Conservation (phyloP, 2,888 invertebrate species). For the Cancer borealis region DNA sequence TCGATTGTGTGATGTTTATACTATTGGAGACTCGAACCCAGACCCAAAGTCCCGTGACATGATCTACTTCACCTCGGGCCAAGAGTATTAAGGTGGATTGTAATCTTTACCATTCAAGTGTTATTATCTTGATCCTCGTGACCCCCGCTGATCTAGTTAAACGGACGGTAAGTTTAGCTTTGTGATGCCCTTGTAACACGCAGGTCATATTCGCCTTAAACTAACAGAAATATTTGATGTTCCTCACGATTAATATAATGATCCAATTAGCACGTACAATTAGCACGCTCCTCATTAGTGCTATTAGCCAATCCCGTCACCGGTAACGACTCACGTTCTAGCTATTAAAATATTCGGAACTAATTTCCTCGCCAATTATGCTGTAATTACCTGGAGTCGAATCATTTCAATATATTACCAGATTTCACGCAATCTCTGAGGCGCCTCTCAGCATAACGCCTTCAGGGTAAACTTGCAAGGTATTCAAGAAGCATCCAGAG, state of each 20-base stretch:
- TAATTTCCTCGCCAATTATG: constrained; percentile 38
- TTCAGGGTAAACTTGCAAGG: background rate
- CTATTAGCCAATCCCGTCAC: constrained; percentile 3
- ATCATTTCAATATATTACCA: constrained; percentile 10
- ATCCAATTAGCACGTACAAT: constrained; percentile 33
- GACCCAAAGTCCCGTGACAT: background rate
- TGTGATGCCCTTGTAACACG: background rate
- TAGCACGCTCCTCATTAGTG: constrained; percentile 26
- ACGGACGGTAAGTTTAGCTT: background rate
- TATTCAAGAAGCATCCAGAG: background rate
- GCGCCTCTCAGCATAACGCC: background rate
- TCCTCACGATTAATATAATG: constrained; percentile 24
- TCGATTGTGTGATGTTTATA: background rate
- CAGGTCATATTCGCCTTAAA: background rate
- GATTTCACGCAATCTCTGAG: background rate
- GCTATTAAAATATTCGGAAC: constrained; percentile 39
- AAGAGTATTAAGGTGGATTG: background rate
- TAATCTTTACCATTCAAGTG: background rate
- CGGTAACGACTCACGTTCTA: constrained; percentile 6
- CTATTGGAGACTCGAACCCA: background rate
- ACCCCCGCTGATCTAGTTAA: background rate
- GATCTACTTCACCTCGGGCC: background rate
- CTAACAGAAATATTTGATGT: background rate
- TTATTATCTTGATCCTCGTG: background rate
- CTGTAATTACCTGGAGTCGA: background rate